A percentile compares a stretch with the other conserved stretches of the same genome.
Evolutionary conservation across 2,113 vertebrate genomes (phyloP).

Genomic region (Nyctibius bracteatus): DNA sequence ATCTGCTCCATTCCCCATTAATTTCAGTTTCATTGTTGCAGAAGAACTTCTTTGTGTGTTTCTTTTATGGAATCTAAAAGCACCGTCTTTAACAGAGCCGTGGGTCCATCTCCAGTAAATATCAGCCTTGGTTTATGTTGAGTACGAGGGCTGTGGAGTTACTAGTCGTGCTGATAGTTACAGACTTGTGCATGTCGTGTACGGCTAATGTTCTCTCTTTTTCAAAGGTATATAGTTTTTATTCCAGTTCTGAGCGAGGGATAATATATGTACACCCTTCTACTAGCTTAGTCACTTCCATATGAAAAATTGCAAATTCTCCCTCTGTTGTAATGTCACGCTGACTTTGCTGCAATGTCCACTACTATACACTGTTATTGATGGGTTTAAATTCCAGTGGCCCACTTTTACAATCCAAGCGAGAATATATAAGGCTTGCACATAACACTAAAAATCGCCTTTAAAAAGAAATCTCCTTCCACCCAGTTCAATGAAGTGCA

Average conservation of each 20-base stretch:
- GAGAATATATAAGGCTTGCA: not conserved
- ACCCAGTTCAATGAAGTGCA: not conserved
- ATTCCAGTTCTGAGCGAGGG: not conserved
- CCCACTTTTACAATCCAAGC: not conserved
- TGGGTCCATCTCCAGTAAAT: not conserved
- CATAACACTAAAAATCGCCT: not conserved
- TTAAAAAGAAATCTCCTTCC: not conserved
- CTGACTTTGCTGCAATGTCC: not conserved
- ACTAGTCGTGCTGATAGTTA: not conserved
- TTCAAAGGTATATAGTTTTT: not conserved
- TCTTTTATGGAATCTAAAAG: not conserved
- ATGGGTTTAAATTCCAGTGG: not conserved
- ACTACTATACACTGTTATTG: not conserved
- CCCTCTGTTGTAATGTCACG: not conserved
- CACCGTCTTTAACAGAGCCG: not conserved
- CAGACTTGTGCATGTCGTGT: not conserved
- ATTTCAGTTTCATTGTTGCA: constrained; percentile 50
- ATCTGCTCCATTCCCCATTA: constrained; percentile 51
- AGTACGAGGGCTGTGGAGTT: not conserved
- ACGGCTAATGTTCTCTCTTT: not conserved
- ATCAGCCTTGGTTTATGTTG: not conserved
- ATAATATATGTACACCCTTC: not conserved
- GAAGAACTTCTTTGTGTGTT: not conserved
- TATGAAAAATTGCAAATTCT: not conserved
- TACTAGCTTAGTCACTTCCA: not conserved